phyloP scores from a whole-genome alignment of 2,797 vertebrate genomes.

The Oryzias sinensis region DNA sequence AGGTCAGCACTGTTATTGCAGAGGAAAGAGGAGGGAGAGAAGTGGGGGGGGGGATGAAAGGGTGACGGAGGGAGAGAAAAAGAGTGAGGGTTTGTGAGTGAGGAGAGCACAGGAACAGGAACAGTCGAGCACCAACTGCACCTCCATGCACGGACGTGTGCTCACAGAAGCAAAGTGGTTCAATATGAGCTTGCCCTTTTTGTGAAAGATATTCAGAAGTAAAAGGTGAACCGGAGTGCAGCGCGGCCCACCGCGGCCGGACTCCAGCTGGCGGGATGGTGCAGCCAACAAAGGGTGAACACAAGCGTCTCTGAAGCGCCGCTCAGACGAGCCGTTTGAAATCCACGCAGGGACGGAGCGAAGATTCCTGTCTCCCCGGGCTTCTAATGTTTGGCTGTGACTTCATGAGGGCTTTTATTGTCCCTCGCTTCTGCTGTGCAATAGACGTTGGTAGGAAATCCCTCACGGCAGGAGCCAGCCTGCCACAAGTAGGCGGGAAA shows the following conservation, averaged over 20 bases:
- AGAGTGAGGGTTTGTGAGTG: conserved; percentile 49
- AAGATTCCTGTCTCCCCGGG: conserved; percentile 13
- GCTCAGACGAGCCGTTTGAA: no score
- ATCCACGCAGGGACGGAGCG: conserved; percentile 9
- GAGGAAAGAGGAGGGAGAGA: conserved; percentile 79
- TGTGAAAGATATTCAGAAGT: conserved; percentile 64
- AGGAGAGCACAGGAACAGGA: conserved; percentile 60
- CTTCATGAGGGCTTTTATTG: conserved; percentile 39
- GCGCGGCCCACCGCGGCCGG: conserved; percentile 3
- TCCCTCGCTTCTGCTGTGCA: conserved; percentile 52
- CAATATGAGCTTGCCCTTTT: conserved; percentile 35
- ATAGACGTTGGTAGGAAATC: conserved; percentile 70
- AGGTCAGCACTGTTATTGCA: conserved; percentile 90
- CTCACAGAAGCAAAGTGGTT: conserved; percentile 55
- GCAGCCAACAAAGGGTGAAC: conserved; percentile 12
- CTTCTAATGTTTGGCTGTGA: conserved; percentile 19
- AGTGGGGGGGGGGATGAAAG: conserved; percentile 47
- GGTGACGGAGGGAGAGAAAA: conserved; percentile 45
- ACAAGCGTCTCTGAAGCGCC: conserved; percentile 1
- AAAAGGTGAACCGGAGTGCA: conserved; percentile 54
- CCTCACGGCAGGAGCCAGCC: conserved; percentile 60
- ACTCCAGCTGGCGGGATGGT: conserved; percentile 34
- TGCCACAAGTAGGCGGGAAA: conserved; percentile 67
- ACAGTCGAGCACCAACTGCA: conserved; percentile 45
- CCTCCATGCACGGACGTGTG: conserved; percentile 6